These are phyloP conservation scores for Chloropsis hardwickii DNA, from an alignment of 2,113 vertebrate genomes.

Conservation along the genomic window DNA sequence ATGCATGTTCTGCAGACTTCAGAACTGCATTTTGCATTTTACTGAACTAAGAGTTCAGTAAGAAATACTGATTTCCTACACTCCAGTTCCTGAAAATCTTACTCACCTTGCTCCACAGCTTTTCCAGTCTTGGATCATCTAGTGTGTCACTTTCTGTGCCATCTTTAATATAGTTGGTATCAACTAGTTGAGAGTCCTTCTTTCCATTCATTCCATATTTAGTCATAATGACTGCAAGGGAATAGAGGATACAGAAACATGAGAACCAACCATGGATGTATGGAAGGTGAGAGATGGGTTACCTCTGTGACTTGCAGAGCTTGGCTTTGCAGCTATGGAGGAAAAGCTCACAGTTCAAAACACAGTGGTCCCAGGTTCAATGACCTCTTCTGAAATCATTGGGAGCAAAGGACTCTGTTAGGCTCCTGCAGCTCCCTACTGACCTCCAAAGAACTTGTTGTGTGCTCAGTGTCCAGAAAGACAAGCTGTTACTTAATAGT, in stretches of 20 bases:
- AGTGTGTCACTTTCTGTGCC: constrained; percentile 76
- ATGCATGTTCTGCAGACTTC: background rate
- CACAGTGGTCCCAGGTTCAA: background rate
- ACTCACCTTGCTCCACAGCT: constrained; percentile 93
- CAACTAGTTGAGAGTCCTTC: constrained; percentile 77
- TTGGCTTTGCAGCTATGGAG: background rate
- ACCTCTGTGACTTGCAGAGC: background rate
- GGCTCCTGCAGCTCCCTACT: background rate
- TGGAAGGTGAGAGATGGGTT: background rate
- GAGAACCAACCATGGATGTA: background rate
- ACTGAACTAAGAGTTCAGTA: background rate
- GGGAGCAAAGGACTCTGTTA: background rate
- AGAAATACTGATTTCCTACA: background rate
- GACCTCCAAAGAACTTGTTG: background rate
- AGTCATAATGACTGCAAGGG: constrained; percentile 85
- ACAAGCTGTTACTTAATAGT: background rate
- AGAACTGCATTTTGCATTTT: background rate
- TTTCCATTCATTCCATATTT: constrained; percentile 93
- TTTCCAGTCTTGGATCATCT: constrained; percentile 90
- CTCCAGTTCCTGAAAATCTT: background rate
- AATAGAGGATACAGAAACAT: background rate
- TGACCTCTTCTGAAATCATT: background rate
- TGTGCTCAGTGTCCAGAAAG: background rate
- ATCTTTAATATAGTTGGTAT: constrained; percentile 83
- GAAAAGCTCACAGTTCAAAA: background rate